Base-by-base conservation (phyloP, 2,888 invertebrate species). In the Norana najaformis region DNA sequence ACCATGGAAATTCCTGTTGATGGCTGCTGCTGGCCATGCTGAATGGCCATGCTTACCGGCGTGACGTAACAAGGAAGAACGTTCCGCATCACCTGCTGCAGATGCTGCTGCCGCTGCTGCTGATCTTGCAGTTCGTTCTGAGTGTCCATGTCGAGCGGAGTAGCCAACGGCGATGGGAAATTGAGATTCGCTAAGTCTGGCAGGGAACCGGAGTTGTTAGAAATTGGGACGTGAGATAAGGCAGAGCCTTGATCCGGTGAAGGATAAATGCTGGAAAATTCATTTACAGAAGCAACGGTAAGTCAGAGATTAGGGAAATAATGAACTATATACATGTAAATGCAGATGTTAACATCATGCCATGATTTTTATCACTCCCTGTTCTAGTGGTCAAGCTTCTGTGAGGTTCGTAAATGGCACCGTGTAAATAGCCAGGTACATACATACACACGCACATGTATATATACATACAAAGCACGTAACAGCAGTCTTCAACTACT, bases 121-220 rank as follows among this genome's bases (percentile, higher is more conserved):
- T 30, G 85, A 16, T 88, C 37, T 1, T 88, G 88, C 14, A 30
- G 88, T 88, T 88, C 37, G 38, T 6, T 88, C 37, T 88, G 38
- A 1, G 88, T 38, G 8, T 37, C 88, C 36, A 38, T 8, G 88
- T 38, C 88, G 88, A 37, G 69, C n/a, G 69, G 69, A 1, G 69
- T 69, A 8, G 69, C 11, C 36, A 37, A 37, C n/a, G 38, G 88
- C 36, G 88, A 14, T 14, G 38, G 38, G 34, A 88, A 88, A 38
- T 38, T 88, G 88, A 88, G 88, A 88, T 36, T 37, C 88, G 88
- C 88, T 37, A 88, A 38, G 38, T 88, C 38, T 37, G 88, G 88
- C 36, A 88, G 88, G 23, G 88, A 88, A 88, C 88, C 88, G 8
- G 88, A 34, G 88, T 38, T 88, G 88, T 37, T 38, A 35, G 38